These are phyloP conservation scores for Crambe crambe DNA, from an alignment of 37 sponge, comb jelly and placozoan species.

Conservation along the genomic window DNA sequence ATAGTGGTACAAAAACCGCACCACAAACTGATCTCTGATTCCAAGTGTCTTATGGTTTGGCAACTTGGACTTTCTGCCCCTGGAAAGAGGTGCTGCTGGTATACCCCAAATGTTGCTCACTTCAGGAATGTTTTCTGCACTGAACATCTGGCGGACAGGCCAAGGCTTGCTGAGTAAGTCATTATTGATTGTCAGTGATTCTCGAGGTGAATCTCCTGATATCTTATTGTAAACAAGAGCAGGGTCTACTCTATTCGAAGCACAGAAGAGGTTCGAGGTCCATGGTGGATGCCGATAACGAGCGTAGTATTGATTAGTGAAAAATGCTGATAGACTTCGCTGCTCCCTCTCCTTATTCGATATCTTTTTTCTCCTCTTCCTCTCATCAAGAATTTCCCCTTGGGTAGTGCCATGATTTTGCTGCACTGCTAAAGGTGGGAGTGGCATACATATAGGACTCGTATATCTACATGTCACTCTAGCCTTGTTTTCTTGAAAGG, in stretches of 20 bases:
- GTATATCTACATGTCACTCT: background rate
- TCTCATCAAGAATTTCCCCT: background rate
- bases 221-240: background rate
- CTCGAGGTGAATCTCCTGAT: background rate
- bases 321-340: background rate
- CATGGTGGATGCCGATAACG: constrained; percentile 4
- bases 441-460: background rate
- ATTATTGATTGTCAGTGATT: background rate
- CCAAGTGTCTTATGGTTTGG: background rate
- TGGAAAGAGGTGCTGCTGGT: background rate
- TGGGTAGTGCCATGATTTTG: background rate
- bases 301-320: background rate
- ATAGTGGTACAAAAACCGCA: background rate
- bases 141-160: too few species aligned
- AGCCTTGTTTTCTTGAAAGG: too few species aligned
- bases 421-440: background rate
- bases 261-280: background rate
- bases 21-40: background rate
- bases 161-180: background rate
- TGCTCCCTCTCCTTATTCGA: background rate
- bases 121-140: background rate
- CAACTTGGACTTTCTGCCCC: background rate
- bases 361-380: background rate
- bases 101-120: background rate
- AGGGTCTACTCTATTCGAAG: constrained; percentile 1